Conservation (phyloP, 2,888 invertebrate species). For the Lutraria lutraria region DNA sequence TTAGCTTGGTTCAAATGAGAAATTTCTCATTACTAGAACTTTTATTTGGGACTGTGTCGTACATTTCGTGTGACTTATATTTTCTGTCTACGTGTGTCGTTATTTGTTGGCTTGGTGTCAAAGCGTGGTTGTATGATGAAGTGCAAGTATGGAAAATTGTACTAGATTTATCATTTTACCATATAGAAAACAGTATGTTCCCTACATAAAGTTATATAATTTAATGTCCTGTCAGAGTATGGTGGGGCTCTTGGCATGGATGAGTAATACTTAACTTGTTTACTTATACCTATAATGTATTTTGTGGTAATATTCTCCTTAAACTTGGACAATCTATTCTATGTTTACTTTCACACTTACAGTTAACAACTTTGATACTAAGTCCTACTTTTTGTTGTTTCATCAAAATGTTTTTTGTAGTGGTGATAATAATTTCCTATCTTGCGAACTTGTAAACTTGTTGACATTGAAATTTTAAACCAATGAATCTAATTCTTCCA, state of each 20-base stretch:
- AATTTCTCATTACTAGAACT: background rate
- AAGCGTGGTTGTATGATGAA: slow-evolving; percentile 13
- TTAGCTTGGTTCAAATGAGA: slow-evolving; percentile 8
- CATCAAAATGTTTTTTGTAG: too few species aligned
- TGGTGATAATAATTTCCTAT: background rate
- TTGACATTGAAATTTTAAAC: background rate
- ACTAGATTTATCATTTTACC: background rate
- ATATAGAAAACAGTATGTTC: background rate
- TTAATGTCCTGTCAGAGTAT: slow-evolving; percentile 14
- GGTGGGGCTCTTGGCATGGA: background rate
- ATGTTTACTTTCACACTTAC: too few species aligned
- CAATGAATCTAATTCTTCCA: background rate
- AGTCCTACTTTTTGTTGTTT: too few species aligned
- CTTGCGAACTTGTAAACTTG: background rate
- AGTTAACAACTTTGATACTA: too few species aligned
- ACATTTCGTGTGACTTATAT: slow-evolving; percentile 33
- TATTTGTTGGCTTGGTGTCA: slow-evolving; percentile 37
- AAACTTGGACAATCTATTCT: too few species aligned
- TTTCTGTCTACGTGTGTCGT: slow-evolving; percentile 38
- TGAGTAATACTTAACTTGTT: background rate
- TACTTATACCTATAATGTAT: background rate
- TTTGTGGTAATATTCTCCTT: too few species aligned
- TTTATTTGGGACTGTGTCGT: slow-evolving; percentile 13
- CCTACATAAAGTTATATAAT: slow-evolving; percentile 8
- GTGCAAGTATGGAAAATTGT: background rate